These are phyloP conservation scores for Serilophus lunatus DNA, from an alignment of 2,113 vertebrate species.

Conservation along the genomic window DNA sequence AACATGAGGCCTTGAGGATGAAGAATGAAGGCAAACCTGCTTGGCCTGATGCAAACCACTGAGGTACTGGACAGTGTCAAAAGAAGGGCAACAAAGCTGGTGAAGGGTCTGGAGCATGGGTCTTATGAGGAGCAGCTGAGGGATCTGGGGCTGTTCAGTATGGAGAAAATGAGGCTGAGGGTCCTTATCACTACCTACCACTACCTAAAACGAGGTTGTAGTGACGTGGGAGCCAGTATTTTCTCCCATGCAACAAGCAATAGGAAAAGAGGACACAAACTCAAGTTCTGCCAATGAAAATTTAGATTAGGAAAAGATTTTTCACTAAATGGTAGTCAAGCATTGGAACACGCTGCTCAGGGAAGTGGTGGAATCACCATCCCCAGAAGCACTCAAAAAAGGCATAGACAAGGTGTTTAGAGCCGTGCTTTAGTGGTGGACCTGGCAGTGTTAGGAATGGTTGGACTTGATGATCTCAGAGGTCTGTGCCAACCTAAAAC, in stretches of 20 bases:
- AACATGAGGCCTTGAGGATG: neutral
- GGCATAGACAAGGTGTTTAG: neutral
- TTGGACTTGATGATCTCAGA: neutral
- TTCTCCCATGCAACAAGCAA: neutral
- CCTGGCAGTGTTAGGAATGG: neutral
- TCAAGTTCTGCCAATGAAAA: neutral
- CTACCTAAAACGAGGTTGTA: neutral
- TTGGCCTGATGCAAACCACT: neutral
- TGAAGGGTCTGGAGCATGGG: neutral
- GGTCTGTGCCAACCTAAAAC: neutral
- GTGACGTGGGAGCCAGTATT: neutral
- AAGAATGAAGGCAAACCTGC: neutral
- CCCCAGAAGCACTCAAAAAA: neutral
- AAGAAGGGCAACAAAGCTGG: neutral
- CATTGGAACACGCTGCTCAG: neutral
- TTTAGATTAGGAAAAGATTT: neutral
- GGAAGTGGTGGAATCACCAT: neutral
- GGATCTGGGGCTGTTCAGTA: neutral
- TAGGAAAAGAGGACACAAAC: neutral
- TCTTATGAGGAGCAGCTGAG: neutral
- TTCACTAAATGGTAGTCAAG: neutral
- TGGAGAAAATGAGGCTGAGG: neutral
- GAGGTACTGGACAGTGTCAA: neutral
- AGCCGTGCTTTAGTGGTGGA: neutral
- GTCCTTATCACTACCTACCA: neutral